Percentiles rank a stretch among this genome's conserved stretches.
Evolutionary conservation across 1,140 invertebrate genomes (phyloP).

Genomic region (Maconellicoccus hirsutus): DNA sequence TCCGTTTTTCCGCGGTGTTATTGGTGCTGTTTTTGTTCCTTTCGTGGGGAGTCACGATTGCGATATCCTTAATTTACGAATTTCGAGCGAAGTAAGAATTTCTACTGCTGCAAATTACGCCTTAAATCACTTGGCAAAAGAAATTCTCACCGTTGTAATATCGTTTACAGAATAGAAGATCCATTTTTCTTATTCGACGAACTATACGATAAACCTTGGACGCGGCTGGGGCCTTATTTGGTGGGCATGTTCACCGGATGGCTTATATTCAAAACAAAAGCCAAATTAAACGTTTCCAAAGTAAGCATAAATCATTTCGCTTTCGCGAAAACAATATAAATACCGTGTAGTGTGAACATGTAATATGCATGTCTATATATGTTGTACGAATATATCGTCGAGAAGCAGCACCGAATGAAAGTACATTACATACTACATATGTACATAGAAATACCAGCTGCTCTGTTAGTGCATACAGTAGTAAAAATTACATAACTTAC

Average conservation of each 20-base stretch:
- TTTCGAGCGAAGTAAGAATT: constrained; percentile 52
- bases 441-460: too few species aligned
- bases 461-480: too few species aligned
- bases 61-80: constrained; percentile 58
- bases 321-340: too few species aligned
- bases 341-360: too few species aligned
- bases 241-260: constrained; percentile 65
- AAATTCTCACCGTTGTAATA: neutral
- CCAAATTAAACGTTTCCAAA: constrained; percentile 47
- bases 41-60: constrained; percentile 61
- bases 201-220: constrained; percentile 74
- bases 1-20: constrained; percentile 42
- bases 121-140: too few species aligned
- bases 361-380: too few species aligned
- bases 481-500: too few species aligned
- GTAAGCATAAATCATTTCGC: constrained; percentile 33
- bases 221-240: constrained; percentile 65
- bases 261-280: constrained; percentile 55
- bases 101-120: neutral
- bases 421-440: too few species aligned
- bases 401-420: too few species aligned
- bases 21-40: constrained; percentile 48
- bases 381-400: too few species aligned
- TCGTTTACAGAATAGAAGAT: constrained; percentile 46
- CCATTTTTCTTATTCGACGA: constrained; percentile 72